Evolutionary conservation across 2,113 vertebrate species (phyloP).

Genomic region (Bujurquina vittata): DNA sequence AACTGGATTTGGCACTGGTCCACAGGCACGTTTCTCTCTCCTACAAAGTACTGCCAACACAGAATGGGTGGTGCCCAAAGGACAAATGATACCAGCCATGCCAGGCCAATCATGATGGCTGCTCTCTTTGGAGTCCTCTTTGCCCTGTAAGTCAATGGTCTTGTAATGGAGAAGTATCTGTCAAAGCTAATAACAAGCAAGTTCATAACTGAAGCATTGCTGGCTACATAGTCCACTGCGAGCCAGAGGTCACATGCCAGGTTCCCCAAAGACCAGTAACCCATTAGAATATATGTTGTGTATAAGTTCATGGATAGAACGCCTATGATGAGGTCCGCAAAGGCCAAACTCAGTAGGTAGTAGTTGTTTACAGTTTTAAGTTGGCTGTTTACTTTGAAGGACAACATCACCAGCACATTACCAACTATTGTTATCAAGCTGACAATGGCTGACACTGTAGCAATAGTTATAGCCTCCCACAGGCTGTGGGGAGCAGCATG

Average conservation of each 20-base stretch:
- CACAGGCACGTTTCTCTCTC: constrained; percentile 86
- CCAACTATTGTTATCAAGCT: constrained; percentile 95
- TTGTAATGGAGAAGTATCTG: constrained; percentile 97
- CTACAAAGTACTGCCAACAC: constrained; percentile 98
- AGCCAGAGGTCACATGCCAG: constrained; percentile 97
- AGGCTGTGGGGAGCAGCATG: constrained; percentile 80
- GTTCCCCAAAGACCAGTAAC: constrained; percentile 94
- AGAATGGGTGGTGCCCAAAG: constrained; percentile 97
- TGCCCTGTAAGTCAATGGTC: constrained; percentile 95
- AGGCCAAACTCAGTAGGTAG: constrained; percentile 96
- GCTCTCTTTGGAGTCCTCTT: constrained; percentile 95
- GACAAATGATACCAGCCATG: constrained; percentile 95
- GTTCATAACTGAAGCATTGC: constrained; percentile 99
- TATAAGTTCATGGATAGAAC: constrained; percentile 98
- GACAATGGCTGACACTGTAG: constrained; percentile 90
- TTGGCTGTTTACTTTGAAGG: constrained; percentile 98
- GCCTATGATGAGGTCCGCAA: constrained; percentile 97
- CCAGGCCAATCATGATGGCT: constrained; percentile 95
- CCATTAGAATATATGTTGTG: constrained; percentile 96
- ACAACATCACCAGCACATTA: constrained; percentile 96
- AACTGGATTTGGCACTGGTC: constrained; percentile 97
- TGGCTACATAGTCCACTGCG: constrained; percentile 96
- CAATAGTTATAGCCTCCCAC: constrained; percentile 92
- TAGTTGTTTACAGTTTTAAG: constrained; percentile 99
- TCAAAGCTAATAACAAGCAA: constrained; percentile 98